Evolutionary conservation across 1,140 invertebrate genomes (phyloP).

Genomic region (Pogonomyrmex californicus): DNA sequence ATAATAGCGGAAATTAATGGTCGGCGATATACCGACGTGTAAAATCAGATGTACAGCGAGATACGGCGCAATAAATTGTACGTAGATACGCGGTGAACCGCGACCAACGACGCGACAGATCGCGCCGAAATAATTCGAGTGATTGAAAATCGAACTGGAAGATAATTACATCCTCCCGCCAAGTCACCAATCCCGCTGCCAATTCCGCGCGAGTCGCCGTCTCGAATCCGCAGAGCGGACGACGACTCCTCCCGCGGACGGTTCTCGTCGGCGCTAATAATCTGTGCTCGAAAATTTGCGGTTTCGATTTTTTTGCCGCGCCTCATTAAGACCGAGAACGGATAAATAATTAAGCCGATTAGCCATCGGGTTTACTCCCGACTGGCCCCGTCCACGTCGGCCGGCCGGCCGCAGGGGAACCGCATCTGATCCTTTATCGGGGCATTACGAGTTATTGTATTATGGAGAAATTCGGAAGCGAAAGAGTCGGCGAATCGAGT

Average conservation of each 20-base stretch:
- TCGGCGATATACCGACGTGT: slow-evolving; percentile 38
- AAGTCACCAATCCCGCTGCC: background rate
- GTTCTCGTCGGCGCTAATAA: background rate
- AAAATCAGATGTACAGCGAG: slow-evolving; percentile 51
- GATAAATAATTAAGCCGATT: slow-evolving; percentile 55
- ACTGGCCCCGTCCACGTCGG: background rate
- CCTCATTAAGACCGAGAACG: slow-evolving; percentile 17
- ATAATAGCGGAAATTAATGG: slow-evolving; percentile 58
- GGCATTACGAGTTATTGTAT: background rate
- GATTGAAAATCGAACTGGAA: slow-evolving; percentile 6
- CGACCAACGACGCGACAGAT: background rate
- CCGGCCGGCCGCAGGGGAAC: background rate
- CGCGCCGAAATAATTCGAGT: slow-evolving; percentile 34
- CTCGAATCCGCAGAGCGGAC: too few relatives aligned
- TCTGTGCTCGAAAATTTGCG: background rate
- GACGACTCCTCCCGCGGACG: too few relatives aligned
- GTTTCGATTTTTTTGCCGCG: background rate
- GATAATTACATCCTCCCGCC: slow-evolving; percentile 10
- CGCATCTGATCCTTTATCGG: background rate
- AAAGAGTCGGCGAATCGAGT: background rate
- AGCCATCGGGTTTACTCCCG: slow-evolving; percentile 33
- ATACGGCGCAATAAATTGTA: slow-evolving; percentile 49
- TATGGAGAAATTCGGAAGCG: background rate
- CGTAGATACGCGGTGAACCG: slow-evolving; percentile 7
- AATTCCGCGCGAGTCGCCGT: background rate